Conservation (phyloP, 2,797 vertebrate genomes). For the Tokudaia tokunoshimensis region DNA sequence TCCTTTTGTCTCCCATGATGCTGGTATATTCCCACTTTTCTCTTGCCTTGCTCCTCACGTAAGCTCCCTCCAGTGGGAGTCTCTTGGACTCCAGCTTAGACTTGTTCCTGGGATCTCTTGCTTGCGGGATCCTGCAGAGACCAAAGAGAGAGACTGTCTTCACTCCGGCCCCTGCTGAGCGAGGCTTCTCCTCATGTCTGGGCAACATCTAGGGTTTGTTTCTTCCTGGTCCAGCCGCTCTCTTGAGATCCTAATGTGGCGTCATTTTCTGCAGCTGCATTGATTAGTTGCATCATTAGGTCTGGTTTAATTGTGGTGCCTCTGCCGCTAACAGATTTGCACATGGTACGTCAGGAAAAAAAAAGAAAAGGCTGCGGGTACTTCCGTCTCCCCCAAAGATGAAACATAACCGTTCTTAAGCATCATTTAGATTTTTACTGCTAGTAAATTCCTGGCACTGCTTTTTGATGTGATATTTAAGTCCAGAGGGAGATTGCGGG, state of each 20-base stretch:
- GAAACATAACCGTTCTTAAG: conserved; percentile 65
- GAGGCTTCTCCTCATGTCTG: not conserved
- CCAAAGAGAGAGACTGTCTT: not conserved
- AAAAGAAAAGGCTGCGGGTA: conserved; percentile 21
- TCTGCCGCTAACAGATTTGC: conserved; percentile 66
- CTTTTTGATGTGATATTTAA: conserved; percentile 75
- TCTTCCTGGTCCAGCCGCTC: conserved; percentile 20
- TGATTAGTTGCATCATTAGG: conserved; percentile 66
- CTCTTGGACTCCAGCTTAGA: conserved; percentile 3
- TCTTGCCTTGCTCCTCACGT: not conserved
- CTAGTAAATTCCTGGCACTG: conserved; percentile 64
- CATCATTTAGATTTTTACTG: conserved; percentile 73
- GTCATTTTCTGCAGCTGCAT: conserved; percentile 53
- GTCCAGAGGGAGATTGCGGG: conserved; percentile 68
- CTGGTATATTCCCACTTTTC: not conserved
- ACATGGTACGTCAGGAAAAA: conserved; percentile 33
- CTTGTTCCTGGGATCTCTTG: not conserved
- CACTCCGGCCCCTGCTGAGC: not conserved
- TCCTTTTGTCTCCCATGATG: not conserved
- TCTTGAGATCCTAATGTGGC: not conserved
- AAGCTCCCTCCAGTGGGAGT: not conserved
- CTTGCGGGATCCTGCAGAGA: conserved; percentile 45
- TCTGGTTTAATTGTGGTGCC: conserved; percentile 71
- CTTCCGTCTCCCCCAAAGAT: conserved; percentile 59
- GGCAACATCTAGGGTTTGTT: not conserved